Base-by-base conservation (phyloP, 2,888 invertebrate species). In the Agrotis clavis region DNA sequence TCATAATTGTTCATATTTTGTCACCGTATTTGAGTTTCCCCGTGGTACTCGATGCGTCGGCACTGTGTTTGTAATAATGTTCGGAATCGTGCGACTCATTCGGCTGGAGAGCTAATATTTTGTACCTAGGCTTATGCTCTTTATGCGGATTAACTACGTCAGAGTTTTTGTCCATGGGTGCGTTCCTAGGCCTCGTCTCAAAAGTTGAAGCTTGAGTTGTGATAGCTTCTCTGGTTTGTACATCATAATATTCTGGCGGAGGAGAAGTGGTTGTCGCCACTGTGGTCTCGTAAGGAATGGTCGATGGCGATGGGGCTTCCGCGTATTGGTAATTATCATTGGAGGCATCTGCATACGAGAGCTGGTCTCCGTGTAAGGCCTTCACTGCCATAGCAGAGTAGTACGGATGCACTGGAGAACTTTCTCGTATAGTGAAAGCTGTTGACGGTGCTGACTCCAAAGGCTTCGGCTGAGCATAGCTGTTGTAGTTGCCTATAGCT, bases 1-100 rank as follows among this genome's bases (percentile, higher is more conserved):
- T 75, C 62, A 71, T 66, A 79, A 77, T 61, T 74, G 74, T 86
- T 92, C 88, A 94, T 85, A 94, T 92, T 94, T 95, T 95, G 85
- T 96, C 96, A 91, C 96, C 96, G 87, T 96, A 96, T 87, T 94
- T 95, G 5, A 92, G 88, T 82, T 92, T 93, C 48, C 91, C 92
- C 71, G 87, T 86, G 7, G 86, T 82, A 75, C 87, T 89, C 16
- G 89, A 75, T 41, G 88, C 75, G 30, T 90, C 90, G 30, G 77
- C 82, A 51, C 82, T 83, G 64, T 90, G 86, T 45, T 80, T 86
- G 59, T 85, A 86, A 71, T 88, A 83, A 74, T 78, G 67, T 48
- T 82, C 78, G 13, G 85, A 86, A 47, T 85, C 87, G 4, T 79
- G 79, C 11, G 82, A 69, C 13, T 71, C 71, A 54, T 67, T 65